Percentiles rank a stretch among this genome's conserved stretches.
phyloP scores from a whole-genome alignment of 2,113 vertebrate genomes.

The Lagopus leucura region DNA sequence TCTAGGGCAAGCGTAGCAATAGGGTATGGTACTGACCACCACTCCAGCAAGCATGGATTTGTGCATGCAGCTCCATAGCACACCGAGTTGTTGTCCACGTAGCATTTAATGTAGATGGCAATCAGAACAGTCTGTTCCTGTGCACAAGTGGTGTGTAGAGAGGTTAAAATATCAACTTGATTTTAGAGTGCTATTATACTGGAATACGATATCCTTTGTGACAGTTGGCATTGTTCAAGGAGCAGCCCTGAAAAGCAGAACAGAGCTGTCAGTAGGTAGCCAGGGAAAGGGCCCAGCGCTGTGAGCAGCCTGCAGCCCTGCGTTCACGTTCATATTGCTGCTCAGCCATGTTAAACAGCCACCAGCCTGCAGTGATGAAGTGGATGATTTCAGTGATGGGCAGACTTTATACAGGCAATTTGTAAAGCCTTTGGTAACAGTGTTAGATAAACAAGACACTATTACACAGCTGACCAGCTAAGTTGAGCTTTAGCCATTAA shows the following conservation, averaged over 20 bases:
- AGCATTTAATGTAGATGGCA: neutral
- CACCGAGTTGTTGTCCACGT: neutral
- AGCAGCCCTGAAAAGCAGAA: neutral
- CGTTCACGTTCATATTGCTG: fast-evolving
- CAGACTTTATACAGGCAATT: conserved; percentile 7
- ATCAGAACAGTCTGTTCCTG: neutral
- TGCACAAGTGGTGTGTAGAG: neutral
- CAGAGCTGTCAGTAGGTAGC: fast-evolving
- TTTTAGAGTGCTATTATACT: neutral
- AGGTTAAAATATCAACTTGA: neutral
- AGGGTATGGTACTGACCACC: neutral
- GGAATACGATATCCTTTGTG: neutral
- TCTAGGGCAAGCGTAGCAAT: neutral
- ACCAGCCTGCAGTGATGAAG: neutral
- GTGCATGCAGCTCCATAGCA: neutral
- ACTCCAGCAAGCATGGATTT: neutral
- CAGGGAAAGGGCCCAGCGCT: neutral
- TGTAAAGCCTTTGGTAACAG: conserved; percentile 32
- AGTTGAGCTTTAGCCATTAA: conserved; percentile 49
- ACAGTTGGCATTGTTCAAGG: neutral
- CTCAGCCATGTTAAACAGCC: neutral
- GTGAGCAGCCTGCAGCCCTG: neutral
- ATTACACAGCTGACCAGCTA: conserved; percentile 54
- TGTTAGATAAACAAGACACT: conserved; percentile 40
- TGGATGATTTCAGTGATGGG: fast-evolving